phyloP scores from a whole-genome alignment of 2,113 vertebrate species.

The Eulemur rufifrons region DNA sequence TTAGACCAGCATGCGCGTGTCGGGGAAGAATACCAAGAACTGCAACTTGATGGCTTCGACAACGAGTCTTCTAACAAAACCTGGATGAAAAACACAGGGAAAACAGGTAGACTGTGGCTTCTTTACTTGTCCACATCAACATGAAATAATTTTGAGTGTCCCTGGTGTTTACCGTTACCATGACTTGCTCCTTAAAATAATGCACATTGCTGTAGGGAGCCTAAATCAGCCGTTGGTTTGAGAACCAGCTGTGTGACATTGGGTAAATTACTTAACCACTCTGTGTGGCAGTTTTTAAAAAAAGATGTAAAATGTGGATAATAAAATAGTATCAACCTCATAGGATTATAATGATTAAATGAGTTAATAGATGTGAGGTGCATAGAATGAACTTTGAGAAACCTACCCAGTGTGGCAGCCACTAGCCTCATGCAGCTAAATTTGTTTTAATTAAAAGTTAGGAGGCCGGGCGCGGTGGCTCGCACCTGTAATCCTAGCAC shows the following conservation, averaged over 20 bases:
- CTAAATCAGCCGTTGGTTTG: not conserved
- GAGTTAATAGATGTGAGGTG: not conserved
- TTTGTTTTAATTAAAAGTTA: not conserved
- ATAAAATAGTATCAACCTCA: not conserved
- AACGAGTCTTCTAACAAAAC: conserved; percentile 96
- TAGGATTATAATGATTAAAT: not conserved
- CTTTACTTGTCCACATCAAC: not conserved
- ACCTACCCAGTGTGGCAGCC: not conserved
- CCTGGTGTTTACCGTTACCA: not conserved
- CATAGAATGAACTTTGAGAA: not conserved
- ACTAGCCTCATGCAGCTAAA: not conserved
- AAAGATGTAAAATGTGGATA: not conserved
- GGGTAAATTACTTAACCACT: not conserved
- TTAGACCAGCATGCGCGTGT: conserved; percentile 89
- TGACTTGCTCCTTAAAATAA: not conserved
- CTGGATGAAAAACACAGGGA: conserved; percentile 99
- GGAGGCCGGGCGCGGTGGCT: no score
- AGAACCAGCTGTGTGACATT: not conserved
- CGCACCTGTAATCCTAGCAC: no score
- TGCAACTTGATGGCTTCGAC: conserved; percentile 94
- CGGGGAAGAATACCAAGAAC: conserved; percentile 92
- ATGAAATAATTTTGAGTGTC: not conserved
- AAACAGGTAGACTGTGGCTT: conserved; percentile 88
- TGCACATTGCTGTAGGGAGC: rapidly evolving
- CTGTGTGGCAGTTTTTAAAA: not conserved